phyloP scores from a whole-genome alignment of 2,797 vertebrate genomes.

The Anguilla anguilla region DNA sequence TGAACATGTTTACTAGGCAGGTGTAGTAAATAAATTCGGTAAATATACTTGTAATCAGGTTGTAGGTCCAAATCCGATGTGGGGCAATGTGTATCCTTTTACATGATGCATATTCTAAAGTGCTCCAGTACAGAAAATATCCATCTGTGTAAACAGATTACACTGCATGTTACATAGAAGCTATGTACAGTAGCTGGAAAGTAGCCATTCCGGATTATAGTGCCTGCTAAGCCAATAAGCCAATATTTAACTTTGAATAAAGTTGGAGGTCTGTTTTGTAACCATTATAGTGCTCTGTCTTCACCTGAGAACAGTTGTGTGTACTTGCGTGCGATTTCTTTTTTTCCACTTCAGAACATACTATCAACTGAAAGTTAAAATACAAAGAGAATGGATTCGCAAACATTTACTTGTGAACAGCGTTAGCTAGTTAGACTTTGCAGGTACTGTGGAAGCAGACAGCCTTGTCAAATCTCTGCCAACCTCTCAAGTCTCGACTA shows the following conservation, averaged over 20 bases:
- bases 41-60: neutral
- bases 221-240: neutral
- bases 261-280: neutral
- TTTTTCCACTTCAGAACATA: neutral
- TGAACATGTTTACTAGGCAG: neutral
- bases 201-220: neutral
- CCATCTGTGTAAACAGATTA: slow-evolving; percentile 14
- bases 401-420: neutral
- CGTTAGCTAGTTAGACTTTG: no score
- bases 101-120: neutral
- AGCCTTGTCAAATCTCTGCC: no score
- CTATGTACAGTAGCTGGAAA: neutral
- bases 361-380: neutral
- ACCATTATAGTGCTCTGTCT: neutral
- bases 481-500: no score
- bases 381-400: neutral
- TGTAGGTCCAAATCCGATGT: neutral
- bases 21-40: neutral
- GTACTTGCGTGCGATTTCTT: neutral
- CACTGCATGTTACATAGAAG: neutral
- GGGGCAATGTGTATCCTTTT: neutral
- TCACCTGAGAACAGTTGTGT: neutral
- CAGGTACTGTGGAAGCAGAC: no score
- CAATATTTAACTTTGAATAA: neutral
- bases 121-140: neutral